Evolutionary conservation across 2,888 invertebrate species (phyloP), one percentile per base, ranked within the genome.

Genomic region (Schizaphis graminum): DNA sequence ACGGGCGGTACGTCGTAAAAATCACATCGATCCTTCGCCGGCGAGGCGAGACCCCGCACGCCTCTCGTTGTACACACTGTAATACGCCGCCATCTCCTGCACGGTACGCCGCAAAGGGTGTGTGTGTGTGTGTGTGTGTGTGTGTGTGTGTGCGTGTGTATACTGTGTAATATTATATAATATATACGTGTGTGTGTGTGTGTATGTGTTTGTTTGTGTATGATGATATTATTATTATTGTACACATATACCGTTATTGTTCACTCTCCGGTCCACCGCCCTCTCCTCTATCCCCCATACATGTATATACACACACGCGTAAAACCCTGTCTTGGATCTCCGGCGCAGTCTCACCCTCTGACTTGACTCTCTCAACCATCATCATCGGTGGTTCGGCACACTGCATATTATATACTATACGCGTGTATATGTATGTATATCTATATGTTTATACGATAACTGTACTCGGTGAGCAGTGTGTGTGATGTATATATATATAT

Each of bases 1-100:
- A 53, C 93, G 89, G 93, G 93, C 89, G 93, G 89, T 89, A 89
- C 88, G 56, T 85, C 93, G 84, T 93, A 93, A 93, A 93, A 93
- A 93, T 93, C 93, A 77, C 93, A 89, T 88, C 67, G 89, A 93
- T 91, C 91, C 91, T 53, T 56, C 84, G 49, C 53, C 77, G 26
- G n/a, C 26, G 28, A 13, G 61, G 67, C 28, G 56, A 91, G n/a
- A n/a, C n/a, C 56, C 91, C 56, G 85, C 44, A 56, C 85, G 26
- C 47, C 90, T 26, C 56, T 11, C 47, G 24, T 11, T 35, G 13
- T 44, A 53, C 41, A n/a, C n/a, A 26, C 57, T 24, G 57, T 26
- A 3, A 28, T 4, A 11, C 35, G 77, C 77, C 77, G 35, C 77
- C 77, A 35, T 77, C 77, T 21, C 77, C 77, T n/a, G n/a, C n/a